phyloP scores from a whole-genome alignment of 1,140 invertebrate genomes.

The Habropoda laboriosa region DNA sequence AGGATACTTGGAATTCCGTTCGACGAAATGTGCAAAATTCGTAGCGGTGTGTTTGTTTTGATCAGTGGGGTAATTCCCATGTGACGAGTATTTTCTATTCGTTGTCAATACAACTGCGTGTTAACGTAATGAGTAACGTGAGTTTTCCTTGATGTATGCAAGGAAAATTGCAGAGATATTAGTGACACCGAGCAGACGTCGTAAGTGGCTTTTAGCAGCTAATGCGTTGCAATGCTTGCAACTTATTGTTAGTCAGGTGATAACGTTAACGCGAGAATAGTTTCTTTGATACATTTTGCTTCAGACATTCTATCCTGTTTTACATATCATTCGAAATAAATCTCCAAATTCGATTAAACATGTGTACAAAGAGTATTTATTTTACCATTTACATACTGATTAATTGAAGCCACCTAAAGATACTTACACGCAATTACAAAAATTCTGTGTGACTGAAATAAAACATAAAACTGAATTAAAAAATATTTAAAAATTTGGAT shows the following conservation, averaged over 20 bases:
- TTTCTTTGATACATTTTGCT: background rate
- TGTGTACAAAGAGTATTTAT: too few relatives aligned
- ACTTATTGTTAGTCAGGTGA: conserved; percentile 17
- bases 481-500: too few relatives aligned
- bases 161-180: conserved; percentile 40
- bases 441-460: too few relatives aligned
- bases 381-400: too few relatives aligned
- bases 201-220: conserved; percentile 36
- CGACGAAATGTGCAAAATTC: background rate
- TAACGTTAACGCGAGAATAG: background rate
- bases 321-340: background rate
- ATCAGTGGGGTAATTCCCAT: conserved; percentile 10
- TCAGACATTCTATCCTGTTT: background rate
- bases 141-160: conserved; percentile 50
- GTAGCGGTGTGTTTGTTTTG: conserved; percentile 25
- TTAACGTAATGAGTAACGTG: conserved; percentile 36
- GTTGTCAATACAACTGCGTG: conserved; percentile 29
- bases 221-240: conserved; percentile 41
- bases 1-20: background rate
- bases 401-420: too few relatives aligned
- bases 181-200: conserved; percentile 16
- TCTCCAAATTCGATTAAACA: too few relatives aligned
- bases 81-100: background rate
- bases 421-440: too few relatives aligned
- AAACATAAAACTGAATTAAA: too few relatives aligned